Evolutionary conservation across 2,797 vertebrate species (phyloP), one percentile per base, ranked within the genome.

Genomic region (Gallinago stenura): DNA sequence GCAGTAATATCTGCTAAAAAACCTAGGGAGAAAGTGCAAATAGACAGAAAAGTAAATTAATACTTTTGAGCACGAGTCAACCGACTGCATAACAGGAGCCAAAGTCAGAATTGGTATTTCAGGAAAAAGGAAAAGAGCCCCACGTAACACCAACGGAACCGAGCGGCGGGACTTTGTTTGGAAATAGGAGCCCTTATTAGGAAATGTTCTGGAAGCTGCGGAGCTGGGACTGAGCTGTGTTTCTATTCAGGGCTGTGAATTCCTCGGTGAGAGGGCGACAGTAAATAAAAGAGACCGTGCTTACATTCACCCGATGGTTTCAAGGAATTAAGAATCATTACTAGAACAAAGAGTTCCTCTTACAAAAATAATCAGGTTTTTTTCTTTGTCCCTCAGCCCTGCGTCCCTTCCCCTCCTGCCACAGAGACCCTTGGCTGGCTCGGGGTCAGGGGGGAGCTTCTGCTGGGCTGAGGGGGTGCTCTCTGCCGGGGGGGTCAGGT

Each of bases 181-280:
- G 95, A 97, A 97, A 96, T 95, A 95, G 87, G 90, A 96, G 79
- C 83, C 98, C 98, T 98, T 98, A 98, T 98, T 98, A 97, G 98
- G 98, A 80, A 96, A 98, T 98, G 97, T 98, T 96, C 68, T 96
- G 94, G 96, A 96, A 97, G 96, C 97, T 84, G 98, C 97, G 95
- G 87, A 97, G 90, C 94, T 96, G 93, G 91, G 90, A 95, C 66
- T 69, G 81, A 97, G 92, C 78, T 84, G 83, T 95, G 96, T 96
- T 97, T 97, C 97, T 97, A 96, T 97, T 97, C 96, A 94, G 95
- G 96, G 97, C 75, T 97, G 93, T 80, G 97, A 95, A 98, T 97
- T 98, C 95, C 95, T 95, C 66, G 69, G 93, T 50, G 53, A 73
- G 97, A 97, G 87, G 16, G 97, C 76, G 93, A 92, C 84, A 89